These are phyloP conservation scores for Lanius collurio DNA, from an alignment of 2,113 vertebrate species.

Conservation along the genomic window DNA sequence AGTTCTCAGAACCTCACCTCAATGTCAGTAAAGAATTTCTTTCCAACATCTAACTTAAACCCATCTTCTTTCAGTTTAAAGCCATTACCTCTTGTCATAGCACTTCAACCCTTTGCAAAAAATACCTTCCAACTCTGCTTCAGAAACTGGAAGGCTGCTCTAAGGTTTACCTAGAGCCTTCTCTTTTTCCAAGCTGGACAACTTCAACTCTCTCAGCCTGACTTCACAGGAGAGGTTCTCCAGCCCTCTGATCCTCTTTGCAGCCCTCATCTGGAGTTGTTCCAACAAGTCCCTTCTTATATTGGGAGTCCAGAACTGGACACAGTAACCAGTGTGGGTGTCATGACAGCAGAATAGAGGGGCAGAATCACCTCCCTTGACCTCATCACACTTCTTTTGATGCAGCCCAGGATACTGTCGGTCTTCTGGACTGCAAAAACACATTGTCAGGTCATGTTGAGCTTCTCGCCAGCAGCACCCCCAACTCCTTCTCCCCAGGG, in stretches of 20 bases:
- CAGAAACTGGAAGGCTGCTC: background rate
- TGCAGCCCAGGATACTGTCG: background rate
- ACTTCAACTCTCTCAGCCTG: background rate
- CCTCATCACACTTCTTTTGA: rapidly evolving
- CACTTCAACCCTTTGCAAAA: background rate
- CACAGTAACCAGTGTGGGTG: background rate
- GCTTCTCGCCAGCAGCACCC: background rate
- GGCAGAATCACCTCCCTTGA: background rate
- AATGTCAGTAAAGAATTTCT: background rate
- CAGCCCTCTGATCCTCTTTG: rapidly evolving
- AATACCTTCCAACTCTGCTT: background rate
- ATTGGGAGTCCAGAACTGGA: background rate
- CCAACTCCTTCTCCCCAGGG: background rate
- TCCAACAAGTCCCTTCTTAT: background rate
- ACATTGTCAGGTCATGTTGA: background rate
- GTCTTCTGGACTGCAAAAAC: background rate
- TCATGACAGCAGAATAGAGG: background rate
- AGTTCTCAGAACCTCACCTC: background rate
- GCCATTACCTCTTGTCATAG: background rate
- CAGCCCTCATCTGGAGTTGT: rapidly evolving
- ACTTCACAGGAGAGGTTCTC: background rate
- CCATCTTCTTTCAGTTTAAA: background rate
- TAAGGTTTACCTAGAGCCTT: background rate
- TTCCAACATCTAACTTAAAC: background rate
- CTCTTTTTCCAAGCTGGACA: background rate